Evolutionary conservation across 2,113 vertebrate species (phyloP), one percentile per base, ranked within the genome.

Genomic region (Rousettus leschenaultii): DNA sequence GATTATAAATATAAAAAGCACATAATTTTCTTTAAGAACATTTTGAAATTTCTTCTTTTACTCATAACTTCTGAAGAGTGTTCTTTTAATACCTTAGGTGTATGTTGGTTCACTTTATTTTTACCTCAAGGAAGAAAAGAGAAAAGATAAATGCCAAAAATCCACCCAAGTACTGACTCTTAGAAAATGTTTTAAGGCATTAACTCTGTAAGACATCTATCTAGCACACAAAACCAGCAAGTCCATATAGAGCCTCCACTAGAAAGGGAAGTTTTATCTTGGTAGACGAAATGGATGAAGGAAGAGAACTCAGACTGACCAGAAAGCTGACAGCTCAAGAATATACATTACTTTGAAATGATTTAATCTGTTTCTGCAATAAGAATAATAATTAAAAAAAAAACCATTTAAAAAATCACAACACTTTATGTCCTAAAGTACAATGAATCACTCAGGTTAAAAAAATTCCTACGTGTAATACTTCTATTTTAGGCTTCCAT

Each of bases 91-190:
- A 40, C 16, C 33, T 70, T 57, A 38, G 13, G 10, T 40, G 38
- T 63, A 48, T 70, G 80, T 59, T 91, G 59, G 13, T 74, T 94
- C 89, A 59, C 48, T 96, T 96, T 73, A 68, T 73, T 86, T 84
- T 91, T 74, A 84, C 22, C 3, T 92, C 14, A 88, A 70, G 28
- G 28, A 87, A 65, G 38, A 83, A 90, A 73, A 63, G 21, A 68
- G 30, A 59, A 95, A 66, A 8, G 51, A 92, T 35, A 61, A 91
- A 57, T 35, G 71, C 33, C 70, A n/a, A 77, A 75, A 75, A 57
- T 65, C 38, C 14, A 82, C 33, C 21, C 66, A 61, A 43, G 38
- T 40, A 26, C 15, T 84, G 63, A 66, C 45, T 65, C 48, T 8
- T 33, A 66, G 7, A 84, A 75, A 75, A 26, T 1, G 19, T 80